Conservation (phyloP, 2,797 vertebrate species). For the Ceyx erithaca region DNA sequence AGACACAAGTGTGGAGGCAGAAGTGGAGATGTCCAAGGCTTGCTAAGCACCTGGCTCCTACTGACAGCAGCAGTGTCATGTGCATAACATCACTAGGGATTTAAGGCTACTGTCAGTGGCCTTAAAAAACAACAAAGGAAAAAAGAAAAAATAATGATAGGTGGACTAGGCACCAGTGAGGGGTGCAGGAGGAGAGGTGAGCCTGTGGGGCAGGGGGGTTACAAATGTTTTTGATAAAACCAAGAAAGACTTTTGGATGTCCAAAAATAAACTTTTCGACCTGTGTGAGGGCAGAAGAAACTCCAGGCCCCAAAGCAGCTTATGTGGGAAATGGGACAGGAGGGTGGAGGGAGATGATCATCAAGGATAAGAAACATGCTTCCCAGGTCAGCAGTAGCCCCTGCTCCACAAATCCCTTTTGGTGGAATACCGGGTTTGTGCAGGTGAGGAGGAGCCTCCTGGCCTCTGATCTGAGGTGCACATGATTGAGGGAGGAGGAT, state of each 20-base stretch:
- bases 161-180: background rate
- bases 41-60: background rate
- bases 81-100: fast-evolving
- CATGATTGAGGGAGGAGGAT: fast-evolving
- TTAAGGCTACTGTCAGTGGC: background rate
- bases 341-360: background rate
- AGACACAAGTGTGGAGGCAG: background rate
- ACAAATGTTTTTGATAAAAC: fast-evolving
- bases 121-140: background rate
- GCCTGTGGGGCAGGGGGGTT: fast-evolving
- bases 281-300: fast-evolving
- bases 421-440: fast-evolving
- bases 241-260: background rate
- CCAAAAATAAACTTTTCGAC: background rate
- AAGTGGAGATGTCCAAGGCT: background rate
- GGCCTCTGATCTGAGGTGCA: background rate
- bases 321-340: background rate
- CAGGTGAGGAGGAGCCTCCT: background rate
- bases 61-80: background rate
- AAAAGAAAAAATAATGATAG: fast-evolving
- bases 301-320: fast-evolving
- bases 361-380: fast-evolving
- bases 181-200: background rate
- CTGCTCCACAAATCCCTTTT: background rate
- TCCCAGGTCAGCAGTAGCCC: background rate